Conservation (phyloP, 2,888 invertebrate genomes). For the Phymatocera aterrima region DNA sequence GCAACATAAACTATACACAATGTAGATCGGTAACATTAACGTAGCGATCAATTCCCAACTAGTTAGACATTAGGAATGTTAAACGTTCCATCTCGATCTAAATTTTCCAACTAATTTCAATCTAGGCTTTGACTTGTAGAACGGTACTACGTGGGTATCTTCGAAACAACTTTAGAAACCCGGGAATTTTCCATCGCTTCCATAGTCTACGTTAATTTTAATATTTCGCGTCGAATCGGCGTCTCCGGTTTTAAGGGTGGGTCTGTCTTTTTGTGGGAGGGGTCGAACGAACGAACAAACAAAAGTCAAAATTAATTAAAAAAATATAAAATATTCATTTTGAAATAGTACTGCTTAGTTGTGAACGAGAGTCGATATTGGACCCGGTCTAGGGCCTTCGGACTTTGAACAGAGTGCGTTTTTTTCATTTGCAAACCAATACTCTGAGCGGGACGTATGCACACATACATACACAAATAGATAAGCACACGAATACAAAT, state of each 20-base stretch:
- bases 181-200: neutral
- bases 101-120: neutral
- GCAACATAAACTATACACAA: neutral
- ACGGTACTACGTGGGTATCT: too few species aligned
- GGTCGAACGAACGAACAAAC: slow-evolving; percentile 52
- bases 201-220: neutral
- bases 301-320: slow-evolving; percentile 29
- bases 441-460: neutral
- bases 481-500: neutral
- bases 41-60: too few species aligned
- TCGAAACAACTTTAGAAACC: neutral
- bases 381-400: slow-evolving; percentile 40
- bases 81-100: too few species aligned
- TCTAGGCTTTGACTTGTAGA: too few species aligned
- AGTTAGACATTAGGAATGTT: too few species aligned
- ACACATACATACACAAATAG: neutral
- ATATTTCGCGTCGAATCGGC: slow-evolving; percentile 47
- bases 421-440: neutral
- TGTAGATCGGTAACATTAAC: too few species aligned
- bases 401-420: slow-evolving; percentile 11
- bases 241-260: slow-evolving; percentile 60
- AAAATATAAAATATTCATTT: slow-evolving; percentile 10
- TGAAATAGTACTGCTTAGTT: neutral
- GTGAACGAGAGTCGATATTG: slow-evolving; percentile 10
- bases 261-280: slow-evolving; percentile 62